Conservation (phyloP, 2,797 vertebrate species). For the Eidolon dupreanum region DNA sequence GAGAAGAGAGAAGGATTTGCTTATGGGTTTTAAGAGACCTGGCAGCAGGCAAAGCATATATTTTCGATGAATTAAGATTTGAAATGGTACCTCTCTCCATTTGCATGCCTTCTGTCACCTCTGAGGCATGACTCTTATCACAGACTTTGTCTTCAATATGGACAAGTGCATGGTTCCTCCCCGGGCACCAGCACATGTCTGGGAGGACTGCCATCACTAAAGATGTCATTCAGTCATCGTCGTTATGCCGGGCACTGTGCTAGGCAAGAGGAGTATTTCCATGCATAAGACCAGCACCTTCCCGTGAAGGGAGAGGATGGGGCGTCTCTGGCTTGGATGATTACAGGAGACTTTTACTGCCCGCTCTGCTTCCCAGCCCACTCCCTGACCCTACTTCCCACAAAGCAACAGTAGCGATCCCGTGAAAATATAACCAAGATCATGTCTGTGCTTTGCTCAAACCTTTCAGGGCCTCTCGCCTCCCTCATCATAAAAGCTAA, state of each 20-base stretch:
- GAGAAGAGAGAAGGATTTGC: conserved; percentile 52
- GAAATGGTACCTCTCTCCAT: conserved; percentile 10
- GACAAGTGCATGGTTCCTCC: neutral
- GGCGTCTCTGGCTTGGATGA: neutral
- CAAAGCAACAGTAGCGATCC: neutral
- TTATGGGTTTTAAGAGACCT: conserved; percentile 31
- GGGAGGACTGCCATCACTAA: neutral
- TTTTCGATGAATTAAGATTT: neutral
- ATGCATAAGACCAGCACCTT: neutral
- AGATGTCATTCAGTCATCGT: neutral
- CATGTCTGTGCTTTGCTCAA: neutral
- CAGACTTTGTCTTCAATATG: neutral
- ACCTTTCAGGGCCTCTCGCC: neutral
- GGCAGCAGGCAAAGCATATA: conserved; percentile 49
- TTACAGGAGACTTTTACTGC: neutral
- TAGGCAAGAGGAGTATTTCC: neutral
- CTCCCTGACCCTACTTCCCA: neutral
- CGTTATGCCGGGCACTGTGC: neutral
- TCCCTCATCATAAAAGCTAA: neutral
- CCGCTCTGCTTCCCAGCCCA: neutral
- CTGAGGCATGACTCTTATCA: neutral
- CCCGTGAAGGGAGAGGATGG: neutral
- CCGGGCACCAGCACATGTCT: neutral
- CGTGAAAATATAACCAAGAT: neutral
- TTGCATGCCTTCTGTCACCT: neutral